phyloP scores from a whole-genome alignment of 64 coral and sea anemone genomes.

The Stylophora pistillata region DNA sequence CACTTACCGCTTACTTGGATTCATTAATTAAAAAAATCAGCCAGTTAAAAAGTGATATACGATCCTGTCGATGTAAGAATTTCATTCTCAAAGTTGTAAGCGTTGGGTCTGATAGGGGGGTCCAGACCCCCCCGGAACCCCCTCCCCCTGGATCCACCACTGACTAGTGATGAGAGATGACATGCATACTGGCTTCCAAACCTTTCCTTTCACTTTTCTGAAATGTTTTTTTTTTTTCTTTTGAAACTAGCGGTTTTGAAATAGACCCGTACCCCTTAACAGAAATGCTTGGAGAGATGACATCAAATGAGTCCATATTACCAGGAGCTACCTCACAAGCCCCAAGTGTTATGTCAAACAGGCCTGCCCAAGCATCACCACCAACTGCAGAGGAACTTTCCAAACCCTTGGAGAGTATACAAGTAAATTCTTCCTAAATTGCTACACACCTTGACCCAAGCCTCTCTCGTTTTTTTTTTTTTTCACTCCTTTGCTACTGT shows the following conservation, averaged over 20 bases:
- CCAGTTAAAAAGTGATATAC: too few relatives aligned
- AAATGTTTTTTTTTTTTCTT: not conserved
- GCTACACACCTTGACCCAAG: not conserved
- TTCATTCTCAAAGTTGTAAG: too few relatives aligned
- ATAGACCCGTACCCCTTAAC: constrained; percentile 87
- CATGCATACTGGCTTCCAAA: too few relatives aligned
- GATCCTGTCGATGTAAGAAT: too few relatives aligned
- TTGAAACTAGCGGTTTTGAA: constrained; percentile 81
- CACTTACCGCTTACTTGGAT: too few relatives aligned
- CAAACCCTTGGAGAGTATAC: constrained; percentile 6
- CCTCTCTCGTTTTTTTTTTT: not conserved
- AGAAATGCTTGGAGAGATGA: constrained; percentile 51
- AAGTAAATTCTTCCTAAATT: not conserved
- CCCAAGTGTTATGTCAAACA: constrained; percentile 42
- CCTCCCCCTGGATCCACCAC: too few relatives aligned
- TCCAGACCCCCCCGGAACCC: too few relatives aligned
- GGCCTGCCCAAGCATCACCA: constrained; percentile 19
- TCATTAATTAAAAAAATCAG: too few relatives aligned
- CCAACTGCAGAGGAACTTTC: constrained; percentile 23
- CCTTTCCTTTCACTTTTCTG: not conserved
- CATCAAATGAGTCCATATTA: constrained; percentile 3
- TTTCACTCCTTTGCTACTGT: not conserved
- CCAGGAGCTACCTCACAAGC: not conserved
- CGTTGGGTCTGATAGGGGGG: too few relatives aligned
- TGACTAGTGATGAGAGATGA: too few relatives aligned